Conservation (phyloP, 2,888 invertebrate species). For the Sisyra nigra region DNA sequence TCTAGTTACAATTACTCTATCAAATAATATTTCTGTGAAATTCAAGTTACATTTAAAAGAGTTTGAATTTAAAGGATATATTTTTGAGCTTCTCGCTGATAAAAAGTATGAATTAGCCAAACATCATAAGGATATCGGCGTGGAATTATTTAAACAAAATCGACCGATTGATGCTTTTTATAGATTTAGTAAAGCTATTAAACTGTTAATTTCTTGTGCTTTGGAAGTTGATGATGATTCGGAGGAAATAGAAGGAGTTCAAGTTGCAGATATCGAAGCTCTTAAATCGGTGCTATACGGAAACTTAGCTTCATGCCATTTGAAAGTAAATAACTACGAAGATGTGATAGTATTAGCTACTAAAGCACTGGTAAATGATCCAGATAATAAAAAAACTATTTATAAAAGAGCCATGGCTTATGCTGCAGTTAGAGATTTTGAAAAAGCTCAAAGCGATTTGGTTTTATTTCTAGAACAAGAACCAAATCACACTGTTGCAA, state of each 20-base stretch:
- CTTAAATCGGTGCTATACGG: conserved; percentile 55
- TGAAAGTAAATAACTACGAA: conserved; percentile 47
- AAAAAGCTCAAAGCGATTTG: conserved; percentile 43
- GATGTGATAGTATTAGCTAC: conserved; percentile 45
- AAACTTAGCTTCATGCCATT: conserved; percentile 70
- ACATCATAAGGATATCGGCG: conserved; percentile 33
- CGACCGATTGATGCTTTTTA: conserved; percentile 51
- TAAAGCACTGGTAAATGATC: conserved; percentile 25
- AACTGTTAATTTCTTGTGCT: conserved; percentile 50
- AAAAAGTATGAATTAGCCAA: conserved; percentile 27
- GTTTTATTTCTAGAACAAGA: conserved; percentile 38
- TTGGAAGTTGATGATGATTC: conserved; percentile 28
- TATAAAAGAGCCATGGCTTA: conserved; percentile 32
- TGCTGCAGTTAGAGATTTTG: conserved; percentile 42
- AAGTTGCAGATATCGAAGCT: conserved; percentile 32
- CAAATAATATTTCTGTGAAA: conserved; percentile 16
- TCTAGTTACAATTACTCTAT: conserved; percentile 25
- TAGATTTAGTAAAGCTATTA: conserved; percentile 56
- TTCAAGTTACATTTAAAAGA: conserved; percentile 25
- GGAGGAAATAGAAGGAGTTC: conserved; percentile 32
- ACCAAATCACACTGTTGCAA: conserved; percentile 46
- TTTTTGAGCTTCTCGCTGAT: conserved; percentile 26
- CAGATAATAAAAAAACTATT: conserved; percentile 29
- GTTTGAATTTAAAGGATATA: conserved; percentile 25
- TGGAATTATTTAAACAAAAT: conserved; percentile 44